Conservation (phyloP, 1,140 invertebrate species). For the Drosophila busckii region DNA sequence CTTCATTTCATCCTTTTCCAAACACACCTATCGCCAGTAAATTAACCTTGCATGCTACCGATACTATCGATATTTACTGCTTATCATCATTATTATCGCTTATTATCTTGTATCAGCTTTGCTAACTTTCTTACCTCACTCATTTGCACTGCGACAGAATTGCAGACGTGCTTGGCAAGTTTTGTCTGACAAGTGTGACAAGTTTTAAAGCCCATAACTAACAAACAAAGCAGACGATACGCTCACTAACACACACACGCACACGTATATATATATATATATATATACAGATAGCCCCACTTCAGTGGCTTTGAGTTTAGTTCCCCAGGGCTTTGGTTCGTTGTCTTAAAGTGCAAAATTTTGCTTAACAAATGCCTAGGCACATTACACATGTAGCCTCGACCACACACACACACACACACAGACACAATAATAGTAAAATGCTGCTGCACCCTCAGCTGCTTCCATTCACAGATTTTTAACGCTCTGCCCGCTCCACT, state of each 20-base stretch:
- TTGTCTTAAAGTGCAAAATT: slow-evolving; percentile 27
- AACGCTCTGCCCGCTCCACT: no score
- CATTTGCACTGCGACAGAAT: not conserved
- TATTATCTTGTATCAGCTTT: not conserved
- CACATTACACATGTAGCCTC: slow-evolving; percentile 61
- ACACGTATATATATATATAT: no score
- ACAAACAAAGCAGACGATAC: slow-evolving; percentile 25
- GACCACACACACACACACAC: slow-evolving; percentile 20
- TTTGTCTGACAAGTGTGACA: slow-evolving; percentile 68
- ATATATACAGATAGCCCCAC: no score
- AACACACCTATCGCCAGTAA: no score
- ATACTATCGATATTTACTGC: no score
- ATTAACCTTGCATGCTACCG: no score
- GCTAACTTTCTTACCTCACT: not conserved
- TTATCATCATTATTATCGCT: no score
- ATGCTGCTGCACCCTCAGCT: slow-evolving; percentile 22
- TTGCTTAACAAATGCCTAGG: slow-evolving; percentile 34
- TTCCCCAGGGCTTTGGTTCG: no score
- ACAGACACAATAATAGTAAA: slow-evolving; percentile 51
- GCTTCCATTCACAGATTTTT: no score
- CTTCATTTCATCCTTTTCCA: no score
- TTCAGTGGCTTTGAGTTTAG: no score
- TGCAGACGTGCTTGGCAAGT: slow-evolving; percentile 34
- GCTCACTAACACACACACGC: not conserved
- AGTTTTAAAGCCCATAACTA: slow-evolving; percentile 65